These are phyloP conservation scores for Epinephelus malabaricus DNA, from an alignment of 2,797 vertebrate genomes.

Conservation along the genomic window DNA sequence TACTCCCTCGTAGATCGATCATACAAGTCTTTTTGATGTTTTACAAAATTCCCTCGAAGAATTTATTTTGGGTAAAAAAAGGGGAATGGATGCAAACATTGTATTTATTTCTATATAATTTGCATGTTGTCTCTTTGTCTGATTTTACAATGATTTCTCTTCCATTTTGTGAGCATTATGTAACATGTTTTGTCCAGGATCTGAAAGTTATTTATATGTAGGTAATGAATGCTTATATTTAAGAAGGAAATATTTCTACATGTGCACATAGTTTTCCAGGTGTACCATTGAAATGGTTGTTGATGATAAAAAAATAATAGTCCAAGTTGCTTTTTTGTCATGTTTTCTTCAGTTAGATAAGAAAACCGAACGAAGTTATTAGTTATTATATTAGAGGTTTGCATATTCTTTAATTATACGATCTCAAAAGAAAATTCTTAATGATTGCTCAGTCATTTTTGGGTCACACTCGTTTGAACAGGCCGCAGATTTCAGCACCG, in stretches of 20 bases:
- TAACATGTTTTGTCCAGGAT: conserved; percentile 95
- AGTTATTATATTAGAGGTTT: neutral
- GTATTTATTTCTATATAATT: conserved; percentile 95
- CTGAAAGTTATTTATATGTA: conserved; percentile 99
- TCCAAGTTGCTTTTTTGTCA: conserved; percentile 80
- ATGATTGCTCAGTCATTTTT: neutral
- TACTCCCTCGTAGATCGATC: conserved; percentile 93
- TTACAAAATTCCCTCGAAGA: conserved; percentile 90
- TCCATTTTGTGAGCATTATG: conserved; percentile 94
- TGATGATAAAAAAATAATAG: conserved; percentile 97
- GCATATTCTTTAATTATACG: fast-evolving
- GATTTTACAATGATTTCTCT: conserved; percentile 85
- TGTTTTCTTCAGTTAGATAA: conserved; percentile 62
- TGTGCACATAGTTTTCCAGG: conserved; percentile 99
- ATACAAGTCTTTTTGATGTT: conserved; percentile 94
- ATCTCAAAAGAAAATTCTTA: fast-evolving
- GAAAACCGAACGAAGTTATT: neutral
- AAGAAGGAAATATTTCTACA: conserved; percentile 99
- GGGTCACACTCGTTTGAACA: no score
- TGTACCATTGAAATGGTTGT: conserved; percentile 99
- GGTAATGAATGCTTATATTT: conserved; percentile 99
- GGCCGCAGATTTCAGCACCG: conserved; percentile 76
- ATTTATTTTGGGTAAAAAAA: conserved; percentile 89
- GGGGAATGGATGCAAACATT: conserved; percentile 89
- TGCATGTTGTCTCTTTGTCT: conserved; percentile 95